Conservation (phyloP, 1,140 invertebrate species). For the Drosophila tropicalis region DNA sequence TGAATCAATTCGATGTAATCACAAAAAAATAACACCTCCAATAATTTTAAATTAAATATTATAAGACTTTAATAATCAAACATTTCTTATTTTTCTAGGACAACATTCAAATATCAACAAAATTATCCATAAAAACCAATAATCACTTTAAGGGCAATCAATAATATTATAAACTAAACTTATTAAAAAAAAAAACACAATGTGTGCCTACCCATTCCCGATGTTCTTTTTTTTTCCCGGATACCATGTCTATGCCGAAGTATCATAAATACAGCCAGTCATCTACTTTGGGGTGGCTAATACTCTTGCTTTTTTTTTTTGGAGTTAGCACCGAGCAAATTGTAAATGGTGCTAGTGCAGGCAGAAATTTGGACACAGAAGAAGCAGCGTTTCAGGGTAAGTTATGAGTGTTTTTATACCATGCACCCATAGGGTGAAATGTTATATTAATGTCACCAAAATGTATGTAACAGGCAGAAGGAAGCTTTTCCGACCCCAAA, state of each 20-base stretch:
- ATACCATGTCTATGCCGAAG: neutral
- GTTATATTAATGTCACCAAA: too few species aligned
- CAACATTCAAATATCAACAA: too few species aligned
- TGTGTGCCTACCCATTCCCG: neutral
- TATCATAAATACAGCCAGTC: neutral
- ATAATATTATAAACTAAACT: neutral
- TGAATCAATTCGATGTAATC: too few species aligned
- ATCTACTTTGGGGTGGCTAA: constrained; percentile 40
- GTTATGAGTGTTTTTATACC: too few species aligned
- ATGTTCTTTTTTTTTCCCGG: neutral
- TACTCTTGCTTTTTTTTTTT: constrained; percentile 43
- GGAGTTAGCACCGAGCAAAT: constrained; percentile 14
- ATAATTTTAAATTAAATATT: too few species aligned
- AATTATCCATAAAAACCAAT: too few species aligned
- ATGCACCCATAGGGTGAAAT: too few species aligned
- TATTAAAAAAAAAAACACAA: neutral
- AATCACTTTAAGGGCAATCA: neutral
- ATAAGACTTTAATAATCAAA: too few species aligned
- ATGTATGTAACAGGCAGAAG: too few species aligned
- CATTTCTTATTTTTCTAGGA: too few species aligned
- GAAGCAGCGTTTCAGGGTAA: constrained; percentile 86
- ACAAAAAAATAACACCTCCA: too few species aligned
- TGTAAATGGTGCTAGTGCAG: constrained; percentile 40
- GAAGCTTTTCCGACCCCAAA: too few species aligned
- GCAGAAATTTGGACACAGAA: constrained; percentile 61